Conservation (phyloP, 2,888 invertebrate genomes). For the Pecten maximus region DNA sequence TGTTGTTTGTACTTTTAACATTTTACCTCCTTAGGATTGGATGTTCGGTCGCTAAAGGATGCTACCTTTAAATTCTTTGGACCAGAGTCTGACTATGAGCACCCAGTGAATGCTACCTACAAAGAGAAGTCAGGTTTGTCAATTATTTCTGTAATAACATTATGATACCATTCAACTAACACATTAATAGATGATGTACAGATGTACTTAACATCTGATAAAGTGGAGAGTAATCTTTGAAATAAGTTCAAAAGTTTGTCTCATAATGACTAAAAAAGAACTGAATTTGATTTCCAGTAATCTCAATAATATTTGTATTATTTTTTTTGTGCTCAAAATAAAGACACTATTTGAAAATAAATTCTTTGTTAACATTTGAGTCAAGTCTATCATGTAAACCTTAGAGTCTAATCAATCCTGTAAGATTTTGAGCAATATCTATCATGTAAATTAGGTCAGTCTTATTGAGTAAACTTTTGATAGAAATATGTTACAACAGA, state of each 20-base stretch:
- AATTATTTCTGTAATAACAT: neutral
- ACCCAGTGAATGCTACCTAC: constrained; percentile 63
- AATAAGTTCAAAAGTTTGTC: constrained; percentile 5
- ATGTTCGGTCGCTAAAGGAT: constrained; percentile 64
- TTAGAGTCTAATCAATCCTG: neutral
- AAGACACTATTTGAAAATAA: neutral
- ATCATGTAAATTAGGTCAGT: too few relatives aligned
- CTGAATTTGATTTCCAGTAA: too few relatives aligned
- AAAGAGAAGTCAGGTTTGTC: constrained; percentile 66
- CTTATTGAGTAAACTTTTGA: too few relatives aligned
- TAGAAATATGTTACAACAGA: constrained; percentile 50
- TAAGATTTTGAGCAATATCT: too few relatives aligned
- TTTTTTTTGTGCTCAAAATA: too few relatives aligned
- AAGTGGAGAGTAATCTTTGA: too few relatives aligned
- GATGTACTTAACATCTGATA: too few relatives aligned
- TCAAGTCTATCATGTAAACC: neutral
- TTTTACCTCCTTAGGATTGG: constrained; percentile 64
- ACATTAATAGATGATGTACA: too few relatives aligned
- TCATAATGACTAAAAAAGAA: neutral
- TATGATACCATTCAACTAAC: neutral
- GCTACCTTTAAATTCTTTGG: constrained; percentile 71
- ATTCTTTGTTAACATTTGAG: neutral
- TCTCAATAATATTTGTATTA: too few relatives aligned
- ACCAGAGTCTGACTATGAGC: constrained; percentile 73
- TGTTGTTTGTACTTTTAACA: neutral